Conservation (phyloP, 2,113 vertebrate species). For the Forbesichthys papilliferus region DNA sequence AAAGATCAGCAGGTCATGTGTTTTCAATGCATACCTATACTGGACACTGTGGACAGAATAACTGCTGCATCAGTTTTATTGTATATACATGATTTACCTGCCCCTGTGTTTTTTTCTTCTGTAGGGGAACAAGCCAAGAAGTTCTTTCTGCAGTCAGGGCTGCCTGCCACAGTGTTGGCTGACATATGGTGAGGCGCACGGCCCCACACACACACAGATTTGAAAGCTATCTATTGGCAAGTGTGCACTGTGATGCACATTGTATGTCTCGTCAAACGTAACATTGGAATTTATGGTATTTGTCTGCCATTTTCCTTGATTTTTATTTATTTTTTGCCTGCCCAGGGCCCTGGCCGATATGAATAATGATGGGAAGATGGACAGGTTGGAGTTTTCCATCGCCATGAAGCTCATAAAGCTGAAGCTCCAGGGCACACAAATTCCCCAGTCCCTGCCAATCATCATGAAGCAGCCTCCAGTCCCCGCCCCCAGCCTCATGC, state of each 20-base stretch:
- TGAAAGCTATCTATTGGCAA: not conserved
- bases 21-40: too few species aligned
- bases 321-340: not conserved
- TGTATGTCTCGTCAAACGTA: not conserved
- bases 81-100: not conserved
- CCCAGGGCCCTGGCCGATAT: constrained; percentile 90
- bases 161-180: constrained; percentile 86
- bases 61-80: not conserved
- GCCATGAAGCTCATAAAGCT: constrained; percentile 98
- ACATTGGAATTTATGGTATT: not conserved
- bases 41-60: too few species aligned
- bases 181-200: constrained; percentile 88
- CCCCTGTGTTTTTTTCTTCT: constrained; percentile 15
- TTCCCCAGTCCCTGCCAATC: constrained; percentile 86
- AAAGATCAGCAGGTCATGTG: too few species aligned
- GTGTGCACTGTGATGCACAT: not conserved
- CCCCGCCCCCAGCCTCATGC: constrained; percentile 62
- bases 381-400: constrained; percentile 94
- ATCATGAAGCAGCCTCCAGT: constrained; percentile 95
- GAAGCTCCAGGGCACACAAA: constrained; percentile 87
- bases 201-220: not conserved
- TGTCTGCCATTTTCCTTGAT: not conserved
- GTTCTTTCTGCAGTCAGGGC: constrained; percentile 93
- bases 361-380: constrained; percentile 97
- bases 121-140: constrained; percentile 90